Base-by-base conservation (phyloP, 1,140 invertebrate genomes). In the Zaprionus camerounensis region DNA sequence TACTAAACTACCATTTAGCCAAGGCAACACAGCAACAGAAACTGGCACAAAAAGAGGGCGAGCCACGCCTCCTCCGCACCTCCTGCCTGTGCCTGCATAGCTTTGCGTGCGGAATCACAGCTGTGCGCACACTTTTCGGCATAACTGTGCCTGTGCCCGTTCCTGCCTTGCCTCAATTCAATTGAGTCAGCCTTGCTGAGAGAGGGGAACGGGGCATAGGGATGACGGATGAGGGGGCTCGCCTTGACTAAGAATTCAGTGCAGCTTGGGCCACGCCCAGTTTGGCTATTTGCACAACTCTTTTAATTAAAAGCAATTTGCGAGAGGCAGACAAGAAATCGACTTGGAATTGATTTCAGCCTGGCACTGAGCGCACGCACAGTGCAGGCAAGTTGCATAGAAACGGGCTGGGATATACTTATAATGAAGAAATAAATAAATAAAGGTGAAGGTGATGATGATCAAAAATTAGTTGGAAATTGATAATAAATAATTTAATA, bases 221-320 rank as follows among this genome's bases (percentile, higher is more conserved):
- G 31, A 7, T 7, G 46, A 3, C 3, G 3, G 6, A 3, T 17
- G 41, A 6, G 41, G 41, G 41, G 41, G n/a, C 41, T 17, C 41
- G 41, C n/a, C 41, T 46, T 46, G 41, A 20, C 11, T 51, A 51
- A 51, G 46, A 51, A 51, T 51, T 41, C 49, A 61, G 38, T 65
- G 62, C 34, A 26, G 57, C 17, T 71, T 70, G 59, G 49, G 49
- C 53, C 34, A 66, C 36, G 53, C 64, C 24, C 44, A 73, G 38
- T 17, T 34, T 44, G 46, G 34, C 62, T 71, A 58, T 72, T 70
- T 67, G 57, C 80, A 85, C 71, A 90, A 76, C 78, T 90, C 75
- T 77, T 85, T 90, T 90, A 90, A 90, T 90, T 90, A 90, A 90
- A 90, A 88, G 76, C 85, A 81, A 88, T 85, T 88, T 84, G 83